phyloP scores from a whole-genome alignment of 2,113 vertebrate genomes.

The Ceyx margarethae region DNA sequence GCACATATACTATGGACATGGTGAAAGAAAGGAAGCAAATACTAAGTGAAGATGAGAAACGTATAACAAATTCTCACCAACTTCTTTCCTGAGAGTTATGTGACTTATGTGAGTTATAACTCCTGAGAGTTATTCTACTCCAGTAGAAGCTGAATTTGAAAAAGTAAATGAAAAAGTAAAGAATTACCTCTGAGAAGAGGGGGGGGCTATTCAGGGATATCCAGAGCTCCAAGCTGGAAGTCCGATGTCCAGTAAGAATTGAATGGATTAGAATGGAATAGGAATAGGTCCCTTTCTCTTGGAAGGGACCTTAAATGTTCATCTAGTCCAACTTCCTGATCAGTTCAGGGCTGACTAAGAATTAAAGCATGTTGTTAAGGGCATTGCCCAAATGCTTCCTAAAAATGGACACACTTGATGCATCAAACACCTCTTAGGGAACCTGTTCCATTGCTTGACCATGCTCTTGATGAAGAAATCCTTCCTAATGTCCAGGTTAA shows the following conservation, averaged over 20 bases:
- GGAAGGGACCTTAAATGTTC: not conserved
- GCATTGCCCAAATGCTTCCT: not conserved
- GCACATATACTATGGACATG: not conserved
- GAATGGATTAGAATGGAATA: no score
- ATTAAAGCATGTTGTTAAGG: not conserved
- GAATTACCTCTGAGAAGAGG: not conserved
- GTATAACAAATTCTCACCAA: not conserved
- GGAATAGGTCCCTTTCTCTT: not conserved
- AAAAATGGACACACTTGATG: not conserved
- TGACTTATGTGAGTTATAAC: not conserved
- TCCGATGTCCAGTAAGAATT: not conserved
- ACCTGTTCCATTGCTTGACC: not conserved
- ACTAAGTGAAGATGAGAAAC: not conserved
- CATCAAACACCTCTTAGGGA: no score
- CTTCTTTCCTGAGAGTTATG: not conserved
- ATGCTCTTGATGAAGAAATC: not conserved
- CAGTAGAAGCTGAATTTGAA: not conserved
- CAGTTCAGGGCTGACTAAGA: not conserved
- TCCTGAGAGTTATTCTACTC: not conserved
- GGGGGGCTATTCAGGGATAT: not conserved
- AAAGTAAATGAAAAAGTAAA: constrained; percentile 24
- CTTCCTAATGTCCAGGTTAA: not conserved
- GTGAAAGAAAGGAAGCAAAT: not conserved
- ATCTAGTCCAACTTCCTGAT: not conserved
- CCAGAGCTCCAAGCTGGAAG: not conserved